Percentiles rank a stretch among this genome's conserved stretches.
These are phyloP conservation scores for Rhizomys pruinosus DNA, from an alignment of 2,113 vertebrate species.

Conservation along the genomic window DNA sequence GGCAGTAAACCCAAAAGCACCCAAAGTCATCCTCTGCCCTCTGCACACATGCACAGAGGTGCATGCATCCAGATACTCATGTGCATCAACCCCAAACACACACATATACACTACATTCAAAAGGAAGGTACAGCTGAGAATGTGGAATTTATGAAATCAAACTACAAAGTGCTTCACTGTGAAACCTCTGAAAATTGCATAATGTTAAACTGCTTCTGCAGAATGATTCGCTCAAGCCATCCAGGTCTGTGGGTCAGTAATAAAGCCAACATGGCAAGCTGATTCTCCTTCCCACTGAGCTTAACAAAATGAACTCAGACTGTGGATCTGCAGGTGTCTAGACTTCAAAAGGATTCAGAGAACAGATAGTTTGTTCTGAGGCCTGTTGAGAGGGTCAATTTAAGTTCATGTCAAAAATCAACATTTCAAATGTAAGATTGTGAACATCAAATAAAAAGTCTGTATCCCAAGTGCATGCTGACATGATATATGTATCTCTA, in stretches of 20 bases:
- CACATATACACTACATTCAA: no score
- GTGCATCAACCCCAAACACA: not conserved
- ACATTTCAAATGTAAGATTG: not conserved
- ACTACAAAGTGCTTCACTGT: not conserved
- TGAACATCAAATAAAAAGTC: not conserved
- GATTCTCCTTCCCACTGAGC: slow-evolving; percentile 11
- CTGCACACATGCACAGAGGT: not conserved
- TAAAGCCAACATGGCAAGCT: not conserved
- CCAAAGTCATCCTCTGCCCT: not conserved
- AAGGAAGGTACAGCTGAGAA: not conserved
- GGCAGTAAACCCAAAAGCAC: not conserved
- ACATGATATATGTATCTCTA: not conserved
- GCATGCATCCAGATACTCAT: no score
- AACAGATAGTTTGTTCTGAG: not conserved
- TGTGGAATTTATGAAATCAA: not conserved
- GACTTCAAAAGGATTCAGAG: slow-evolving; percentile 11
- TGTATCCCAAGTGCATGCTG: no score
- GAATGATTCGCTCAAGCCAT: not conserved
- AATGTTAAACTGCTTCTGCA: not conserved
- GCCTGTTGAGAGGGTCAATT: not conserved
- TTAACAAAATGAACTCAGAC: slow-evolving; percentile 31
- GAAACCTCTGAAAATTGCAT: slow-evolving; percentile 7
- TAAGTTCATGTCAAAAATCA: slow-evolving; percentile 10
- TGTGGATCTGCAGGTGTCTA: not conserved
- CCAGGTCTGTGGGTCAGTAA: not conserved